Evolutionary conservation across 2,797 vertebrate genomes (phyloP).

Genomic region (Enteromius argenteus): DNA sequence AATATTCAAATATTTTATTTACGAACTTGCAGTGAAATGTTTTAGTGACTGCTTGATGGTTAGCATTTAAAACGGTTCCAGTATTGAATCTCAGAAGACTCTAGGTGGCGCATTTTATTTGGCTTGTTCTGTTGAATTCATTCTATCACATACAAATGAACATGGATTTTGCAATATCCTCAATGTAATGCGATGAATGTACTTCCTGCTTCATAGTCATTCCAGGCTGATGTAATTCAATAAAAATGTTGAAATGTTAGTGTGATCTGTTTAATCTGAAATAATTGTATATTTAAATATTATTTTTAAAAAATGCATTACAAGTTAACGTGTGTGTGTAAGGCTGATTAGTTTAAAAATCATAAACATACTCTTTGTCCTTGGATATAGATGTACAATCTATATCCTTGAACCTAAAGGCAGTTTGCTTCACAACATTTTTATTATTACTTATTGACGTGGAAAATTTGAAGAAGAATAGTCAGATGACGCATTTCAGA

Average conservation of each 20-base stretch:
- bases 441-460: neutral
- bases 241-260: conserved; percentile 14
- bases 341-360: neutral
- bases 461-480: neutral
- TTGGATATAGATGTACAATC: neutral
- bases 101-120: conserved; percentile 26
- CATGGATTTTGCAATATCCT: neutral
- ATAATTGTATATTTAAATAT: conserved; percentile 28
- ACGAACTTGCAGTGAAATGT: neutral
- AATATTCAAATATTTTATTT: neutral
- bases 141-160: neutral
- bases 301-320: neutral
- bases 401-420: neutral
- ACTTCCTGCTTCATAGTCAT: conserved; percentile 51
- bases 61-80: neutral
- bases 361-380: neutral
- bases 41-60: neutral
- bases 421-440: neutral
- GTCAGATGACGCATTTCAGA: neutral
- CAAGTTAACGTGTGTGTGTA: neutral
- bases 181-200: conserved; percentile 38
- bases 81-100: neutral
- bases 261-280: conserved; percentile 45
- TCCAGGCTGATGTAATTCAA: conserved; percentile 33
- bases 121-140: neutral